Conservation (phyloP, 2,113 vertebrate genomes). For the Rafetus swinhoei region DNA sequence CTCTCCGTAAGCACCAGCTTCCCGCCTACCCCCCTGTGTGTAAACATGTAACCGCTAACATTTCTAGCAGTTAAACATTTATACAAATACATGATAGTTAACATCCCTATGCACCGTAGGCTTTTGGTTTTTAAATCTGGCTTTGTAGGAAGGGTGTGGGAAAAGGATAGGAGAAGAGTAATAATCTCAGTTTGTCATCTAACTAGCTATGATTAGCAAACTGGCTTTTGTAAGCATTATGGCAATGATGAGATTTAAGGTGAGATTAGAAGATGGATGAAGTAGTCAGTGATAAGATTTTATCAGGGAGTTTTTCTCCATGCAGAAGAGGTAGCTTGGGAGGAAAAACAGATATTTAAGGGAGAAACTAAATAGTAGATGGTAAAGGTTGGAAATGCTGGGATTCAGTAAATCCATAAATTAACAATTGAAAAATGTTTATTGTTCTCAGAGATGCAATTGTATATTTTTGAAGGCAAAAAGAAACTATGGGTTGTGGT, state of each 20-base stretch:
- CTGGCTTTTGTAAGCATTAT: not conserved
- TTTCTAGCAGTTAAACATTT: too few relatives aligned
- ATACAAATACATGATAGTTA: too few relatives aligned
- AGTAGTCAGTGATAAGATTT: not conserved
- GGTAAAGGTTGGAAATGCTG: not conserved
- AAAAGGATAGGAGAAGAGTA: not conserved
- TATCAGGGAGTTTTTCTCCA: not conserved
- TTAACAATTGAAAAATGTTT: not conserved
- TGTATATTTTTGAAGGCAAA: not conserved
- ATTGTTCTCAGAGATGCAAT: not conserved
- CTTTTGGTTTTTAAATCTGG: not conserved
- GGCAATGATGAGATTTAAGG: not conserved
- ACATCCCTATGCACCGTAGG: too few relatives aligned
- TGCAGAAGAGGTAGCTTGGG: not conserved
- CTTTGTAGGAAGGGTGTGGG: not conserved
- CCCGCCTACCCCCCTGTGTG: too few relatives aligned
- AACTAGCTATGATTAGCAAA: not conserved
- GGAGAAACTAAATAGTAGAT: not conserved
- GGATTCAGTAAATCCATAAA: not conserved
- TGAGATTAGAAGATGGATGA: not conserved
- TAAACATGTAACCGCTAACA: too few relatives aligned
- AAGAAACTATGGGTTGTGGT: not conserved
- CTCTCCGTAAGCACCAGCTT: too few relatives aligned
- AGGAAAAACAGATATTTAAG: not conserved
- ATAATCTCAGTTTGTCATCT: not conserved